Base-by-base conservation (phyloP, 2,888 invertebrate genomes). In the Bruchidius siliquastri region DNA sequence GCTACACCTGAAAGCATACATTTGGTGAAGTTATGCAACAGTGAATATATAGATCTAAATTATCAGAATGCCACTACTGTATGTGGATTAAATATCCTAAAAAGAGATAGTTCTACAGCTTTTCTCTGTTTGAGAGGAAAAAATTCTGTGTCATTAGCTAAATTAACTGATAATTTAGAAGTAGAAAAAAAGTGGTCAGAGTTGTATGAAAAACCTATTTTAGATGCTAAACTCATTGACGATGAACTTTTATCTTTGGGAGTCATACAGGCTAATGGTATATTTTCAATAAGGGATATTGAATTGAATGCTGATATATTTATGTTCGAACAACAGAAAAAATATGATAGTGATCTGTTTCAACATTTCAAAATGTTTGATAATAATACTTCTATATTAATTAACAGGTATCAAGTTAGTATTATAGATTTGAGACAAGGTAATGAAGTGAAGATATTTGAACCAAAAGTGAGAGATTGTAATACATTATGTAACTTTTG, bases 401-500 rank as follows among this genome's bases (percentile, higher is more conserved):
- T 81, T 71, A 74, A 79, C 72, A 74, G 77, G 67, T 76, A 73
- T 74, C 68, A 2, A 69, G 67, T 81, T 32, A 73, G 76, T 72
- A 20, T 80, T 21, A 71, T 80, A 70, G 77, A 81, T 75, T 76
- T 74, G 20, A 69, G 76, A 21, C 72, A 69, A 22, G 72, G 76
- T n/a, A 74, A 30, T 8, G 66, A 76, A 70, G 74, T 75, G 71
- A 71, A 74, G 20, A 71, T 69, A 22, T 77, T 79, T 72, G 77
- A 80, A 49, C 80, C 79, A 18, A 73, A 80, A 71, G 69, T 81
- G 67, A 74, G 77, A 70, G 22, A 77, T 67, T 81, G 81, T 71
- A 81, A 81, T 74, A 68, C 76, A 8, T 74, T 81, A 10, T 81
- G 77, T 71, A 80, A 75, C 67, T 80, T 80, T 69, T 74, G 67